Evolutionary conservation across 2,888 invertebrate genomes (phyloP), one percentile per base, ranked within the genome.

Genomic region (Drosophila fungiperda): DNA sequence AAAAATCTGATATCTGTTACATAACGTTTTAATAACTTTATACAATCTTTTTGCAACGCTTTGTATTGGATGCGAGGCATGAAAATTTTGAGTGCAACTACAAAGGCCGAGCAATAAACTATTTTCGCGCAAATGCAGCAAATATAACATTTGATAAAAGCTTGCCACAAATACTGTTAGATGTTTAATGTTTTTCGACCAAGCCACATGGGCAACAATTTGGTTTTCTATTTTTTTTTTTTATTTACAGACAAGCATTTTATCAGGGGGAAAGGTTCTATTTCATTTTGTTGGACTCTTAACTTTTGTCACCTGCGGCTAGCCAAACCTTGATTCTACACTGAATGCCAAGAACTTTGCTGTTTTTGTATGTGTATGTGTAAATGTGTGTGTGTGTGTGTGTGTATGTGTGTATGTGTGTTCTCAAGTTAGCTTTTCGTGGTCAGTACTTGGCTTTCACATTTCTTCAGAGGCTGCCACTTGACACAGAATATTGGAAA

Each of bases 221-320:
- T 55, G 35, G 42, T 61, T 48, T 61, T 49, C 15, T 53, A 15
- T 48, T 61, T 15, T 38, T 26, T 23, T n/a, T 7, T 17, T 54
- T 20, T 49, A 29, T 50, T 40, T 32, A 36, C 23, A 17, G 8
- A 23, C 36, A 29, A 50, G 40, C 55, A 45, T 58, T 42, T 58
- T 65, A 55, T 60, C 49, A 35, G 17, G 35, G 52, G 40, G 23
- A 40, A 61, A 50, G 55, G 55, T 66, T 32, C 49, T 62, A 35
- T 42, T 45, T 26, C 71, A 64, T 67, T 64, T 64, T 64, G 57
- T 61, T 54, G 33, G 63, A 35, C 67, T 71, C 40, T 59, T 40
- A 65, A 75, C 67, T 73, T 73, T 87, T 82, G 72, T 76, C 76
- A 78, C 82, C 87, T 87, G 80, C 75, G 83, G 85, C 81, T 68